Evolutionary conservation across 2,888 invertebrate genomes (phyloP), one percentile per base, ranked within the genome.

Genomic region (Tanypteryx hageni): DNA sequence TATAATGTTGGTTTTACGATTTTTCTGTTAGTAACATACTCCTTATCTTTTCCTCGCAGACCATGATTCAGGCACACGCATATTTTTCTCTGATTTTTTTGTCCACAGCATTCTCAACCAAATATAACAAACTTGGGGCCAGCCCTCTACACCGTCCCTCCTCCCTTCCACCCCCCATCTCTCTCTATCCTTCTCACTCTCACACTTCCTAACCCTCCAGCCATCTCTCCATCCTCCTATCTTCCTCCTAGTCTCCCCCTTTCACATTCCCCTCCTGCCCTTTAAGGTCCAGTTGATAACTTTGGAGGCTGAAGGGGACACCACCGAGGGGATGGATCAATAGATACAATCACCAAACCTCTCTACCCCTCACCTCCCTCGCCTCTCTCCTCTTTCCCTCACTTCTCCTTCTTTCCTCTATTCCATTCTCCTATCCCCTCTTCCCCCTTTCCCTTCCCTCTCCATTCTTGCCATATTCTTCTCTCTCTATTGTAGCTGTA

Each of bases 261-360:
- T 27, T 22, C 27, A 76, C 27, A 22, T 10, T 76, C 11, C 22
- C 22, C 9, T 76, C 11, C 76, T 13, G 76, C 11, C 27, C 76
- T 76, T 76, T 27, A 76, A 76, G 44, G 27, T 76, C 22, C 27
- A 22, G 76, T 27, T 76, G 76, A 76, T 68, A 22, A 22, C n/a
- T 68, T 68, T 68, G 68, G 68, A n/a, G 27, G 22, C 22, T 68
- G 68, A 22, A n/a, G 11, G 76, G 27, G 11, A 27, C 76, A 76
- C 76, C 76, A 27, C 68, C 22, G 68, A n/a, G 18, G 68, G n/a
- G 22, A 68, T 68, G 76, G 76, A 76, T 76, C 76, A 76, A 76
- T 76, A 76, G 27, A 76, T 76, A 76, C 68, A 68, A 68, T 68
- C 68, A 68, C 68, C 68, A 68, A 18, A 64, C 16, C 64, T 44